phyloP scores from a whole-genome alignment of 53 echinoderm and acorn worm genomes.

The Pentamera pediparva region DNA sequence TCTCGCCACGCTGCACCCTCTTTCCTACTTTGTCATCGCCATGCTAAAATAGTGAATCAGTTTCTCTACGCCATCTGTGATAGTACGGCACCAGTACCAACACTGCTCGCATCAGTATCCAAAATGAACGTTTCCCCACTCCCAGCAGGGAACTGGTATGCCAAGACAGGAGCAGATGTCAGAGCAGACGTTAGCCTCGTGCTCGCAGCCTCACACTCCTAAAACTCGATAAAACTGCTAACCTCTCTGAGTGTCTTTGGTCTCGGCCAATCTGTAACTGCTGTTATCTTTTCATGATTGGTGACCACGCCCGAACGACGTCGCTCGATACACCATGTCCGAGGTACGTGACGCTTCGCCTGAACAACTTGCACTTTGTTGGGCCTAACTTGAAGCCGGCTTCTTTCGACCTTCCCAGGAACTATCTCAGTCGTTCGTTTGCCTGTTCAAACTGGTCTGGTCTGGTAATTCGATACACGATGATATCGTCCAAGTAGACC shows the following conservation, averaged over 20 bases:
- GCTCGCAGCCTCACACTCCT: no score
- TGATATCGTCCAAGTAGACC: background rate
- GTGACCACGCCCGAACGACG: background rate
- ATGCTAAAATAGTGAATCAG: no score
- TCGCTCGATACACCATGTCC: background rate
- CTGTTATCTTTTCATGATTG: background rate
- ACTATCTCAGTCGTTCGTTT: background rate
- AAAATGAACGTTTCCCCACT: no score
- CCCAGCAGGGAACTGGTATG: no score
- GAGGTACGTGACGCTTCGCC: background rate
- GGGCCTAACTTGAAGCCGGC: background rate
- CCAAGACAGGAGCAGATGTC: no score
- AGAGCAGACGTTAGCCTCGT: no score
- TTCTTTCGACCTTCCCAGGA: background rate
- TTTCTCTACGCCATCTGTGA: no score
- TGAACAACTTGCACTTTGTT: background rate
- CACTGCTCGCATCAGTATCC: background rate
- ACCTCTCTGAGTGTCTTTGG: background rate
- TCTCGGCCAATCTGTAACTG: background rate
- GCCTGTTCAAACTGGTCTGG: background rate
- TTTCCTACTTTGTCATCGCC: no score
- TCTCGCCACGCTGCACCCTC: no score
- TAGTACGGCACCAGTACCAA: no score
- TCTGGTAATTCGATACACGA: background rate
- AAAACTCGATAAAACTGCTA: background rate